Evolutionary conservation across 2,113 vertebrate genomes (phyloP).

Genomic region (Paratilapia polleni): DNA sequence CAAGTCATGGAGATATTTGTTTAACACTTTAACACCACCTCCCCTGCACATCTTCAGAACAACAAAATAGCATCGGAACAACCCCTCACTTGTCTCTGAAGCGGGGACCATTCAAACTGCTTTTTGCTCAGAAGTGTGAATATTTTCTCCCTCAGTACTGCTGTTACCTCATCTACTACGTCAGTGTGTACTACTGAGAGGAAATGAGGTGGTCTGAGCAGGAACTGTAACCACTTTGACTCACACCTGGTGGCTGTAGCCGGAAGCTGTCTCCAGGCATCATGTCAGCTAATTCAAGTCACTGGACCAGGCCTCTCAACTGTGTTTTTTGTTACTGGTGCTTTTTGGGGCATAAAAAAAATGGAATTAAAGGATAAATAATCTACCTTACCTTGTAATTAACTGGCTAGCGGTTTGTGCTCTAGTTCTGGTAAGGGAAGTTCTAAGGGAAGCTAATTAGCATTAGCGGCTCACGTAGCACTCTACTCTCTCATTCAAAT

Average conservation of each 20-base stretch:
- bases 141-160: not conserved
- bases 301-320: not conserved
- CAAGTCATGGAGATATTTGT: not conserved
- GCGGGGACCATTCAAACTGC: not conserved
- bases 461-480: not conserved
- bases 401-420: not conserved
- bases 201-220: constrained; percentile 7
- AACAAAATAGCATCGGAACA: not conserved
- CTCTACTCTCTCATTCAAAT: not conserved
- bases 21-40: not conserved
- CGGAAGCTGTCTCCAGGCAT: not conserved
- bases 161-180: not conserved
- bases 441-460: not conserved
- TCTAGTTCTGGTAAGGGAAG: not conserved
- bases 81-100: not conserved
- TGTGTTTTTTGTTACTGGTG: not conserved
- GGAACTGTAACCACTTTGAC: not conserved
- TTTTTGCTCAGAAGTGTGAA: not conserved
- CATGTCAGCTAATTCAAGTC: not conserved
- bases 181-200: not conserved
- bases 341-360: not conserved
- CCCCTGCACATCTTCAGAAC: not conserved
- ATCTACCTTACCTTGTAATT: not conserved
- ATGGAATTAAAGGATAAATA: not conserved
- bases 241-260: not conserved